These are phyloP conservation scores for Dasysyrphus albostriatus DNA, from an alignment of 2,888 invertebrate species.

Conservation along the genomic window DNA sequence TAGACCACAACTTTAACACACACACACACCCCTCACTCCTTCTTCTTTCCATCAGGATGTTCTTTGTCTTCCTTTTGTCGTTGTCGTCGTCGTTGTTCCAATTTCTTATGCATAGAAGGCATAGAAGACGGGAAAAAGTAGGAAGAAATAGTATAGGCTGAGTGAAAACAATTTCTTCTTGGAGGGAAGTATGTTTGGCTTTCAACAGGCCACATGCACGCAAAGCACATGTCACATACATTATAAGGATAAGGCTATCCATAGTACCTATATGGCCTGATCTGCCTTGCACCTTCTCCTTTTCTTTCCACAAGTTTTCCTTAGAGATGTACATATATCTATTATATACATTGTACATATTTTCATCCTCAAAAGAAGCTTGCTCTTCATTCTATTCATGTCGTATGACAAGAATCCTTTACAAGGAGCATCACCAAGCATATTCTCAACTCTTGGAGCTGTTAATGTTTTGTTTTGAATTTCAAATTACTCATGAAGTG, in stretches of 20 bases:
- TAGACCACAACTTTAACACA: constrained; percentile 47
- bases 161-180: not conserved
- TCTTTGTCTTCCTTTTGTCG: constrained; percentile 19
- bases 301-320: not conserved
- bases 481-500: constrained; percentile 64
- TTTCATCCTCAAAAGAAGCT: constrained; percentile 34
- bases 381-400: constrained; percentile 25
- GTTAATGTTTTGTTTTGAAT: constrained; percentile 60
- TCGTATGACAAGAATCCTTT: constrained; percentile 31
- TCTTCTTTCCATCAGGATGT: constrained; percentile 4
- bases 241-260: constrained; percentile 5
- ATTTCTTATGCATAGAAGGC: constrained; percentile 67
- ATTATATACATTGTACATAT: not conserved
- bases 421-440: constrained; percentile 13
- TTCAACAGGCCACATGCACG: constrained; percentile 47
- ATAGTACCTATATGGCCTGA: not conserved
- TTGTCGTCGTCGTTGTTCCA: constrained; percentile 34
- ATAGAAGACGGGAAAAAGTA: constrained; percentile 31
- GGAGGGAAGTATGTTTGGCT: constrained; percentile 31
- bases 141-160: constrained; percentile 2
- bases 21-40: not conserved
- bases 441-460: constrained; percentile 12
- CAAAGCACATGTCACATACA: constrained; percentile 44
- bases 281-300: not conserved
- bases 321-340: constrained; percentile 22